Evolutionary conservation across 2,797 vertebrate species (phyloP).

Genomic region (Scyliorhinus canicula): DNA sequence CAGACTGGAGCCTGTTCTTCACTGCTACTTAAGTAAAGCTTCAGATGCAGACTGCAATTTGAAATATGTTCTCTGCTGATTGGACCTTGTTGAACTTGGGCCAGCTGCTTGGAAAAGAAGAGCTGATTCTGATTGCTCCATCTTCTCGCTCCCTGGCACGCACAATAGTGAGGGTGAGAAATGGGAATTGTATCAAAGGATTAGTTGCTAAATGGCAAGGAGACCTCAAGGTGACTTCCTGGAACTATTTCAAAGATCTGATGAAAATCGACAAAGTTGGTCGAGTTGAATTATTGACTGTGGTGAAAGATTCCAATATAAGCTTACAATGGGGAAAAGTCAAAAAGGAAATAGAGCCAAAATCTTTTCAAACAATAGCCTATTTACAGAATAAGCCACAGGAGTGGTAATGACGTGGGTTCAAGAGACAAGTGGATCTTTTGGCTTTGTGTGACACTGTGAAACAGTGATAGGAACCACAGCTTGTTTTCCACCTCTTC

Average conservation of each 20-base stretch:
- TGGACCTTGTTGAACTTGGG: conserved; percentile 24
- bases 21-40: conserved; percentile 17
- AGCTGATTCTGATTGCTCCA: conserved; percentile 20
- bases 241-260: background rate
- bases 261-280: background rate
- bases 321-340: background rate
- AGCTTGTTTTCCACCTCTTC: background rate
- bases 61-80: background rate
- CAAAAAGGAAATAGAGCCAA: background rate
- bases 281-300: background rate
- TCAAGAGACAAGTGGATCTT: background rate
- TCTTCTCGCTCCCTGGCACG: background rate
- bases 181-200: background rate
- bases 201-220: too few species aligned
- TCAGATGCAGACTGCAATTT: conserved; percentile 11
- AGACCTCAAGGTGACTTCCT: background rate
- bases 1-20: background rate
- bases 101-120: background rate
- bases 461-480: background rate
- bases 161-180: background rate
- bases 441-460: background rate
- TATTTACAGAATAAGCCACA: background rate
- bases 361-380: background rate
- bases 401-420: background rate
- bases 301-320: background rate